phyloP scores from a whole-genome alignment of 1,140 invertebrate species.

The Batillaria attramentaria region DNA sequence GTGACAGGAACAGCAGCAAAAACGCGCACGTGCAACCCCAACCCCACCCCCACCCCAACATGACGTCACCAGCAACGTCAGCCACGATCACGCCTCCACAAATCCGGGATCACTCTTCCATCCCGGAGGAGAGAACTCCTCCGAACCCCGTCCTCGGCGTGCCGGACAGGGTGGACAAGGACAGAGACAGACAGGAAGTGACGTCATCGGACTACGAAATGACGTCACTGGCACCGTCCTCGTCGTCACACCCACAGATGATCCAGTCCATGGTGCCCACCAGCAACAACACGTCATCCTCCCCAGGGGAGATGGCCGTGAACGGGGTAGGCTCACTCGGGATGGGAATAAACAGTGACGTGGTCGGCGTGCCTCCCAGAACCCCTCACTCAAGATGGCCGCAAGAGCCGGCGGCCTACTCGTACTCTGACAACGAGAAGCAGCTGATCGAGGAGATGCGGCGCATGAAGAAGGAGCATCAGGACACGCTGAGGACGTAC shows the following conservation, averaged over 20 bases:
- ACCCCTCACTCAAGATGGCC: background rate
- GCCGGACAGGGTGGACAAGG: background rate
- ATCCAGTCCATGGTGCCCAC: background rate
- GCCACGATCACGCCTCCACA: background rate
- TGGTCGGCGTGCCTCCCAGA: background rate
- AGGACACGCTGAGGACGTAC: slow-evolving; percentile 60
- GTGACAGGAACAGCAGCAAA: slow-evolving; percentile 41
- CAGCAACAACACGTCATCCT: background rate
- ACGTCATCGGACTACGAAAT: slow-evolving; percentile 26
- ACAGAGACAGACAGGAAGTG: slow-evolving; percentile 6
- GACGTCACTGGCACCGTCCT: slow-evolving; percentile 3
- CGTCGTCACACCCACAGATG: slow-evolving; percentile 1
- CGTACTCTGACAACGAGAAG: slow-evolving; percentile 69
- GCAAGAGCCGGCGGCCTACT: slow-evolving; percentile 33
- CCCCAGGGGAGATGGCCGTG: background rate
- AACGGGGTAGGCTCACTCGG: too few relatives aligned
- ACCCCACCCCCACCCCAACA: background rate
- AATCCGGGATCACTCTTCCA: slow-evolving; percentile 49
- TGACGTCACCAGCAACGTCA: background rate
- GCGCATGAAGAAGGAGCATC: slow-evolving; percentile 66
- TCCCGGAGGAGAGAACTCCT: slow-evolving; percentile 50
- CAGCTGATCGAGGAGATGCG: slow-evolving; percentile 70
- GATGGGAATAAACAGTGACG: slow-evolving; percentile 35
- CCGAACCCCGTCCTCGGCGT: background rate
- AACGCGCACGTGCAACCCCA: too few relatives aligned